Evolutionary conservation across 92 coral and sea anemone species (phyloP).

Genomic region (Galaxea fascicularis): DNA sequence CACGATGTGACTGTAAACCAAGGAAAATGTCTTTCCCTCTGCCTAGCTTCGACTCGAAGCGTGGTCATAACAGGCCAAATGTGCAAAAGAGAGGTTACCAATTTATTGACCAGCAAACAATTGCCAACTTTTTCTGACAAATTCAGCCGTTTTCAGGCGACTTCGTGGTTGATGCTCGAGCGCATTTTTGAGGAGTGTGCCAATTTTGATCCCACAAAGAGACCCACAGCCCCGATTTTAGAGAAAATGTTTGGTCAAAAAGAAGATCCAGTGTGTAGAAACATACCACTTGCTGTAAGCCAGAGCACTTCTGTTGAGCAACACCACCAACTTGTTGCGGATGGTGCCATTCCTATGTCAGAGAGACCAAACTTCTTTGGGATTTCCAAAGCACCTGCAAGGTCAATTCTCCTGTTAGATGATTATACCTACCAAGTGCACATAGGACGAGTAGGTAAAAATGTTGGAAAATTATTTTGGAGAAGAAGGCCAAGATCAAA

Average conservation of each 20-base stretch:
- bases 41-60: too few species aligned
- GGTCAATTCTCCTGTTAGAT: too few species aligned
- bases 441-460: too few species aligned
- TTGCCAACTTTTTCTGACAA: slow-evolving; percentile 41
- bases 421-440: too few species aligned
- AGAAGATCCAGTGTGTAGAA: slow-evolving; percentile 34
- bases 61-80: too few species aligned
- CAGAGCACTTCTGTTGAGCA: slow-evolving; percentile 63
- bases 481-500: too few species aligned
- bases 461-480: too few species aligned
- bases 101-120: slow-evolving; percentile 21
- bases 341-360: slow-evolving; percentile 29
- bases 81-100: slow-evolving; percentile 45
- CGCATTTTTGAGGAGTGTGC: slow-evolving; percentile 39
- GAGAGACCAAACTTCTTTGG: too few species aligned
- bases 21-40: too few species aligned
- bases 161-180: slow-evolving; percentile 53
- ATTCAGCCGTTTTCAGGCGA: slow-evolving; percentile 57
- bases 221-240: slow-evolving; percentile 21
- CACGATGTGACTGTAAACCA: too few species aligned
- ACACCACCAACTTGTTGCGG: slow-evolving; percentile 45
- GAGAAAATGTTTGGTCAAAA: slow-evolving; percentile 22
- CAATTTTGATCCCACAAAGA: slow-evolving; percentile 43
- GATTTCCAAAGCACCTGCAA: too few species aligned
- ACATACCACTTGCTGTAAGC: slow-evolving; percentile 63